Conservation (phyloP, 2,888 invertebrate species). For the Scaptomyza caliginosa region DNA sequence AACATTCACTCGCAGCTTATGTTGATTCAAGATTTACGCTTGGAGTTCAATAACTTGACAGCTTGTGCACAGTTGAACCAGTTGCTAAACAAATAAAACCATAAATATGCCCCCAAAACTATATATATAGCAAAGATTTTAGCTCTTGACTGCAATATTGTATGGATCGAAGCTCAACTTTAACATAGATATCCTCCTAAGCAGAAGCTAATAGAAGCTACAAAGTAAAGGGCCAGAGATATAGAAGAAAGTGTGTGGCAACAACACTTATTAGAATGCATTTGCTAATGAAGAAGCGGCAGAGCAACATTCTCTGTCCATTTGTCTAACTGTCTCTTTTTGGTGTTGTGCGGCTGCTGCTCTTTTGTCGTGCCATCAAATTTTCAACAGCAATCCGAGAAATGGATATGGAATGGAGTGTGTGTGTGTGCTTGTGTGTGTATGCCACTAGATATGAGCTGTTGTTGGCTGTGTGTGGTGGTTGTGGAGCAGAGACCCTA, state of each 20-base stretch:
- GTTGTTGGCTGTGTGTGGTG: background rate
- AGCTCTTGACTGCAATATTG: too few relatives aligned
- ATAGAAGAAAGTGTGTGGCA: conserved; percentile 8
- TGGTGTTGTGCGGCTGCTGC: conserved; percentile 45
- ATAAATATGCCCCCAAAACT: background rate
- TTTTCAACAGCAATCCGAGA: conserved; percentile 50
- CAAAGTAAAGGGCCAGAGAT: too few relatives aligned
- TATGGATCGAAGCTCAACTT: too few relatives aligned
- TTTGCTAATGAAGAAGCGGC: conserved; percentile 59
- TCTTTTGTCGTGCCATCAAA: conserved; percentile 64
- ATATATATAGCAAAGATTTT: too few relatives aligned
- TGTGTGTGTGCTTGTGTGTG: background rate
- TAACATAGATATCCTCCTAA: too few relatives aligned
- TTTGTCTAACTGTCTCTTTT: background rate
- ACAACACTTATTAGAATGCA: conserved; percentile 64
- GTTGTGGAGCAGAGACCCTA: conserved; percentile 18
- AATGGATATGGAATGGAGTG: conserved; percentile 21
- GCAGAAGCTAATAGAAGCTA: too few relatives aligned
- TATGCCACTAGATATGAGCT: conserved; percentile 8
- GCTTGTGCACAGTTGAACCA: background rate
- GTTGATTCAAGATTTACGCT: conserved; percentile 31
- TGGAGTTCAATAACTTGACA: conserved; percentile 39
- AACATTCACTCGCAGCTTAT: conserved; percentile 24
- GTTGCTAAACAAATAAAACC: conserved; percentile 3
- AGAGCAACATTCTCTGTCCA: conserved; percentile 12